Conservation (phyloP, 64 coral and sea anemone genomes). For the Platygyra sinensis region DNA sequence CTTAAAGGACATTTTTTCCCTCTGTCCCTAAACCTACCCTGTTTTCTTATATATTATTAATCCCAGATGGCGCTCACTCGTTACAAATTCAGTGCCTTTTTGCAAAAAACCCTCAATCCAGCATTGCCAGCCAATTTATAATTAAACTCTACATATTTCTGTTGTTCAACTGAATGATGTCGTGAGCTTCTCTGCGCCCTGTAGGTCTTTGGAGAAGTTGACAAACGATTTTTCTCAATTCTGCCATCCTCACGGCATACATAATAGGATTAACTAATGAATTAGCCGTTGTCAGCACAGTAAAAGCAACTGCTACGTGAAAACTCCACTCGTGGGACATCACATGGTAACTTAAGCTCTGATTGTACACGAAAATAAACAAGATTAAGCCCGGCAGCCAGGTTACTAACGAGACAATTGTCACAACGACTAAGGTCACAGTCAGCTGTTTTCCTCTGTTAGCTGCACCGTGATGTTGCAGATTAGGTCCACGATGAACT, state of each 20-base stretch:
- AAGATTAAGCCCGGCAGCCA: background rate
- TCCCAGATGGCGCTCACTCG: no score
- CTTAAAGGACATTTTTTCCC: no score
- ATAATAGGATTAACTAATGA: constrained; percentile 11
- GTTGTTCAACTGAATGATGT: background rate
- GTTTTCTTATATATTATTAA: no score
- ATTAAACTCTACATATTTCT: background rate
- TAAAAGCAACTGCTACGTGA: background rate
- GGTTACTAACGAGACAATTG: background rate
- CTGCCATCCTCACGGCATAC: background rate
- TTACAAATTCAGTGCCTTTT: no score
- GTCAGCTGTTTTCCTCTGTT: background rate
- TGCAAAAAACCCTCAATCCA: no score
- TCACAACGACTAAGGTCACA: background rate
- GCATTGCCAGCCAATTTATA: no score
- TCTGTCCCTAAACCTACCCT: no score
- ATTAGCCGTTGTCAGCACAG: background rate
- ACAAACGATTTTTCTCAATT: background rate
- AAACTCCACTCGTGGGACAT: background rate
- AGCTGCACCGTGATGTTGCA: no score
- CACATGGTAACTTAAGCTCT: background rate
- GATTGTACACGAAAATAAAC: background rate
- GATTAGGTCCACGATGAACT: no score
- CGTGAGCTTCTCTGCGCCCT: background rate
- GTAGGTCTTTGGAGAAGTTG: background rate